Percentiles rank a stretch among this genome's conserved stretches.
Evolutionary conservation across 1,140 invertebrate species (phyloP).

Genomic region (Adoxophyes honmai): DNA sequence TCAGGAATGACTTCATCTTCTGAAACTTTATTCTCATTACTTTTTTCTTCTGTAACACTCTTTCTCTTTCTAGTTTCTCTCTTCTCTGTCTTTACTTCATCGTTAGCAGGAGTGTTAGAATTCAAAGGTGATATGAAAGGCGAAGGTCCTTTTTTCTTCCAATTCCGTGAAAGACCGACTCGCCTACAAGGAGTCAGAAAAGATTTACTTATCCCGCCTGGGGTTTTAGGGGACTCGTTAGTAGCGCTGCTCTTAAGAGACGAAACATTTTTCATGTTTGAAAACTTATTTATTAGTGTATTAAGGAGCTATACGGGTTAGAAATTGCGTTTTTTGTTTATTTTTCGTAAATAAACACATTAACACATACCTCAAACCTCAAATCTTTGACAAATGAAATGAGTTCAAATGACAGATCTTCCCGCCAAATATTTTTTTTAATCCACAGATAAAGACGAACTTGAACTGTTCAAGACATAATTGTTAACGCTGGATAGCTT

Average conservation of each 20-base stretch:
- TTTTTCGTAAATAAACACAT: conserved; percentile 6
- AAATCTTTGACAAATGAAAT: background rate
- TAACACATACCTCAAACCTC: background rate
- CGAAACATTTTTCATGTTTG: conserved; percentile 36
- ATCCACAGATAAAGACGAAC: background rate
- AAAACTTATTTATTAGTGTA: conserved; percentile 18
- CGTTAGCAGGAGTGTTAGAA: conserved; percentile 15
- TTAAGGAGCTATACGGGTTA: background rate
- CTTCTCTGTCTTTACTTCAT: conserved; percentile 20
- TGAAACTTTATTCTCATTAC: conserved; percentile 19
- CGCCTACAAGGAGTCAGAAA: conserved; percentile 60
- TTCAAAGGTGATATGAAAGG: conserved; percentile 60
- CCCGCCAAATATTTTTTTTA: conserved; percentile 1
- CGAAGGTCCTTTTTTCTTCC: conserved; percentile 51
- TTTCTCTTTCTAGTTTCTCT: conserved; percentile 36
- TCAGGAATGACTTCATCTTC: background rate
- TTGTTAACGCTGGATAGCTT: no score
- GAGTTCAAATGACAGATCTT: background rate
- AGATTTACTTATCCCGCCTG: conserved; percentile 64
- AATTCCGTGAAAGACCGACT: conserved; percentile 60
- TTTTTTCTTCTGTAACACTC: conserved; percentile 1
- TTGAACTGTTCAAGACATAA: background rate
- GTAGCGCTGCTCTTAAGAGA: conserved; percentile 29
- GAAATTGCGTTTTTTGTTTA: background rate
- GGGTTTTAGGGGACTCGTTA: conserved; percentile 57